Conservation (phyloP, 2,888 invertebrate species). For the Ormia ochracea region DNA sequence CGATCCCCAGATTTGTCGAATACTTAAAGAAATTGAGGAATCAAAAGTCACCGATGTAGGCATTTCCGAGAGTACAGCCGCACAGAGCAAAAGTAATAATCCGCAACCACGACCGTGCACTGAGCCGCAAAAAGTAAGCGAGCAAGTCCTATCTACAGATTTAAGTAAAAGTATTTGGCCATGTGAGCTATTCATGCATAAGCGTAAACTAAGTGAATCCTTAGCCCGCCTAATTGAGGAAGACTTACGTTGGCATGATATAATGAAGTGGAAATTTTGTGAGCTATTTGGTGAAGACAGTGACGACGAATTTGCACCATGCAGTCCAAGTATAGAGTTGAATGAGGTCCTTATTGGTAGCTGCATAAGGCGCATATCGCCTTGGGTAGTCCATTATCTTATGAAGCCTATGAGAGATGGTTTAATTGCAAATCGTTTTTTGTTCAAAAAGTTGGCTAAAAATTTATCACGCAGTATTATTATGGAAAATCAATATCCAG, state of each 20-base stretch:
- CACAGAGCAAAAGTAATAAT: background rate
- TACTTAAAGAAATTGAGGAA: conserved; percentile 68
- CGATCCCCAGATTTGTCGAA: conserved; percentile 68
- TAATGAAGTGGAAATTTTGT: conserved; percentile 68
- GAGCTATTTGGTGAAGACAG: conserved; percentile 73
- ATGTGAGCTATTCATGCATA: conserved; percentile 72
- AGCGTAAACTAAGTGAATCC: conserved; percentile 67
- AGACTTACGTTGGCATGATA: conserved; percentile 71
- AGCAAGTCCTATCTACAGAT: conserved; percentile 44
- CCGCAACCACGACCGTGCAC: background rate
- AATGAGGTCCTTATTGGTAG: conserved; percentile 71
- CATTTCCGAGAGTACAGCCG: background rate
- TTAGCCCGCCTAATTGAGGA: conserved; percentile 69
- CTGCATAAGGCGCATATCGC: conserved; percentile 73
- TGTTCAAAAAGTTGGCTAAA: conserved; percentile 74
- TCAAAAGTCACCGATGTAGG: conserved; percentile 57
- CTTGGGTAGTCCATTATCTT: conserved; percentile 73
- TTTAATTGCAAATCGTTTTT: conserved; percentile 72
- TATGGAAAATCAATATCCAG: conserved; percentile 72
- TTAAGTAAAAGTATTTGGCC: conserved; percentile 73
- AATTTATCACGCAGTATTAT: conserved; percentile 70
- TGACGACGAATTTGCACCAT: conserved; percentile 72
- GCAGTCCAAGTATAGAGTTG: conserved; percentile 73
- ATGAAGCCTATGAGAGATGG: conserved; percentile 74
- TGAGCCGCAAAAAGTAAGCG: background rate